Conservation (phyloP, 1,140 invertebrate genomes). For the Trichomalopsis sarcophagae region DNA sequence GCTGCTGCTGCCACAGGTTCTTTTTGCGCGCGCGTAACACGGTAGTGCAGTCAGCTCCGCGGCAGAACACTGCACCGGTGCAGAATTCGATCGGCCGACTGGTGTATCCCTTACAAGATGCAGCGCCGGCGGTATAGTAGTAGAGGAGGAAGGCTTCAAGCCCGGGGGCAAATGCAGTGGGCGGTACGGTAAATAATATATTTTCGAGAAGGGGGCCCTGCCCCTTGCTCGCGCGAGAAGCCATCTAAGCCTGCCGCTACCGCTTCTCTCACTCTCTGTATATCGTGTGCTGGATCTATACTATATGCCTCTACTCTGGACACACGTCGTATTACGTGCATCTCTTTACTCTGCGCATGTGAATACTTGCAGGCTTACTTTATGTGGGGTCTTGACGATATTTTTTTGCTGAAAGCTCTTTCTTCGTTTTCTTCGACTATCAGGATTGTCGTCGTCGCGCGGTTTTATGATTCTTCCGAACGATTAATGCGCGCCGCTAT, state of each 20-base stretch:
- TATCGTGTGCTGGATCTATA: not conserved
- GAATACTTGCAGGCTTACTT: too few species aligned
- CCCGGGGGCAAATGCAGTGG: constrained; percentile 41
- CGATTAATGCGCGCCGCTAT: not conserved
- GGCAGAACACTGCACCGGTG: not conserved
- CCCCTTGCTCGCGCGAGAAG: constrained; percentile 32
- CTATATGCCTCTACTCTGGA: not conserved
- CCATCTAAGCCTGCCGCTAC: constrained; percentile 25
- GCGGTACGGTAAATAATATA: constrained; percentile 52
- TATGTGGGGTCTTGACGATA: too few species aligned
- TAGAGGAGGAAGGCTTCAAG: constrained; percentile 32
- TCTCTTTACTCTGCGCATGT: not conserved
- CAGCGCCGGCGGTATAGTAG: not conserved
- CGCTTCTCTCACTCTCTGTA: not conserved
- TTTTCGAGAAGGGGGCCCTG: constrained; percentile 37
- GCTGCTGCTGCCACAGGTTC: not conserved
- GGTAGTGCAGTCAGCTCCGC: not conserved
- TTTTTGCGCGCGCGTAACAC: constrained; percentile 6
- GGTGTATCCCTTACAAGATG: constrained; percentile 31
- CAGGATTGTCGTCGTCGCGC: not conserved
- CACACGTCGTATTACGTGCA: not conserved
- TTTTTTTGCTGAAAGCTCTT: not conserved
- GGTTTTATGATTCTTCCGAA: not conserved
- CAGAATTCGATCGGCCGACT: constrained; percentile 33
- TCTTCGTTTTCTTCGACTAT: not conserved